Base-by-base conservation (phyloP, 2,113 vertebrate species). In the Fregetta grallaria region DNA sequence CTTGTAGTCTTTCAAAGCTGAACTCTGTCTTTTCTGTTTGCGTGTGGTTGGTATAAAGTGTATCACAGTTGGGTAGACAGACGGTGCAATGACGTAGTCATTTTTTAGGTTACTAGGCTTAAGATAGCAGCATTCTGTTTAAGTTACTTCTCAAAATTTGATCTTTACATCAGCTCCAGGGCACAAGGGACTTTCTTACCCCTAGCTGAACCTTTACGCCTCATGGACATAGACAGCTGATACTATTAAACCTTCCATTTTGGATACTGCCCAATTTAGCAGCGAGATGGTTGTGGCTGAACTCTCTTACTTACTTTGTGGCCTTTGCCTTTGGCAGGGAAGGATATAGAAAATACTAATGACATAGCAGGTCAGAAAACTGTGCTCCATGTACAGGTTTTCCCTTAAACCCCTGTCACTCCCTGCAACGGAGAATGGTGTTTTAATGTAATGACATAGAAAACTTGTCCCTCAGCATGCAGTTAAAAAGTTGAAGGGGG, bases 111-210 rank as follows among this genome's bases (percentile, higher is more conserved):
- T 70, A 84, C 65, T 71, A 47, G 40, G 34, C 49, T 67, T 81
- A 78, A 93, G 53, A 78, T 82, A 63, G 25, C 42, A 76, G 59
- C 67, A 62, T 95, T 96, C 91, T 88, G 16, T 87, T 92, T 78
- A 74, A 90, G 66, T 86, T 91, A 75, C 70, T 72, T 93, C 38
- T 96, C 68, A 96, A 61, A 92, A 76, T 82, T 66, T 87, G 66
- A 79, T 95, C 80, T 85, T 95, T 82, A 85, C 45, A 61, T 91
- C 76, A 91, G 62, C 61, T 82, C 26, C 16, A 89, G 80, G 27
- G 40, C 84, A 80, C 58, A 94, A 89, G 97, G 94, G 92, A 95
- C 95, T 97, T 97, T 96, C 93, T 97, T 88, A 71, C 91, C 96
- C 93, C 82, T 83, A 62, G 81, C 26, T 94, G 93, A 97, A 96